Evolutionary conservation across 2,888 invertebrate genomes (phyloP).

Genomic region (Nomada flava): DNA sequence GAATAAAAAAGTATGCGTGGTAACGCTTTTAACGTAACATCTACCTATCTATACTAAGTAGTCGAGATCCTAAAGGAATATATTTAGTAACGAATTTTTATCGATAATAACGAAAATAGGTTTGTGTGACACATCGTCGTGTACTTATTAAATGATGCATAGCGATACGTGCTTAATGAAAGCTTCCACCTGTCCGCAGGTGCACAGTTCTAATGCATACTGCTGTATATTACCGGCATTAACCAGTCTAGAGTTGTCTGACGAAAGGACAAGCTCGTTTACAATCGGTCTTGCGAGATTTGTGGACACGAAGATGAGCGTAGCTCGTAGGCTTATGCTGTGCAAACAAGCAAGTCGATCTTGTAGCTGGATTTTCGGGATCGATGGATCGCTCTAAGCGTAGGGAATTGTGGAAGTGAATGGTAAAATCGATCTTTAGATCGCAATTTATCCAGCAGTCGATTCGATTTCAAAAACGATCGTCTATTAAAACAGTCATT

Average conservation of each 20-base stretch:
- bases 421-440: slow-evolving; percentile 45
- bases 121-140: no score
- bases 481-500: neutral
- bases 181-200: slow-evolving; percentile 1
- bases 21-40: no score
- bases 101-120: no score
- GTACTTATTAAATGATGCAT: no score
- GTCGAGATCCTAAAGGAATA: no score
- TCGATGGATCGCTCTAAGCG: slow-evolving; percentile 63
- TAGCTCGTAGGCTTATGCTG: slow-evolving; percentile 69
- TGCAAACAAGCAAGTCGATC: slow-evolving; percentile 73
- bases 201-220: slow-evolving; percentile 11
- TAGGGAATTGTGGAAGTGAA: slow-evolving; percentile 51
- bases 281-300: slow-evolving; percentile 60
- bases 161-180: neutral
- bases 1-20: no score
- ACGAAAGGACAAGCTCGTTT: slow-evolving; percentile 57
- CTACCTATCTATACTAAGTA: no score
- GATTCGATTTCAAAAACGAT: slow-evolving; percentile 3
- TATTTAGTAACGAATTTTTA: no score
- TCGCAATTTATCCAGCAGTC: slow-evolving; percentile 10
- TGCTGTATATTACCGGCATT: slow-evolving; percentile 28
- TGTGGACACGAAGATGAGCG: slow-evolving; percentile 71
- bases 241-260: slow-evolving; percentile 47
- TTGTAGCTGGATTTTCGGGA: slow-evolving; percentile 69